These are phyloP conservation scores for Diarsia dahlii DNA, from an alignment of 2,888 invertebrate genomes.

Conservation along the genomic window DNA sequence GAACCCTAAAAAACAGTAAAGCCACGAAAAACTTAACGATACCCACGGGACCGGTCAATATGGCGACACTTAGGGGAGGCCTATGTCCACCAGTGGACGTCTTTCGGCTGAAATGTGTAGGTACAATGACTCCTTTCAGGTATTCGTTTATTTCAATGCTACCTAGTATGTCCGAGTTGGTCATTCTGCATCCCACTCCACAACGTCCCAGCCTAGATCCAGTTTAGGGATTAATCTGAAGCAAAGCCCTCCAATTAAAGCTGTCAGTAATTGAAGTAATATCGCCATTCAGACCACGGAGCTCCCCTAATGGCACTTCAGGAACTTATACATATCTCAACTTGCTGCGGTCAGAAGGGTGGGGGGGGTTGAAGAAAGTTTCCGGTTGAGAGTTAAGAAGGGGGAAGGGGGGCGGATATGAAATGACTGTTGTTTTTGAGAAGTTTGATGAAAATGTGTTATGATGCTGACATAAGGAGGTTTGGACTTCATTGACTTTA, in stretches of 20 bases:
- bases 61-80: no score
- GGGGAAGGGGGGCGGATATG: neutral
- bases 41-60: no score
- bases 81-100: no score
- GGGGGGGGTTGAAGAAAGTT: constrained; percentile 46
- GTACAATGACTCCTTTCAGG: neutral
- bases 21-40: no score
- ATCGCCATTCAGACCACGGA: constrained; percentile 60
- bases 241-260: constrained; percentile 57
- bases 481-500: neutral
- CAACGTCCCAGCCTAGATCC: constrained; percentile 14
- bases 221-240: constrained; percentile 55
- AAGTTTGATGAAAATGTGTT: constrained; percentile 11
- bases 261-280: constrained; percentile 58
- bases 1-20: no score
- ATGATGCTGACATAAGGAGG: neutral
- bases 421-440: constrained; percentile 23
- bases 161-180: neutral
- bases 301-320: constrained; percentile 60
- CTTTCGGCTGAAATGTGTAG: no score
- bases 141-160: neutral
- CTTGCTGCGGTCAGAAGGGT: constrained; percentile 15
- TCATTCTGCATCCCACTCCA: constrained; percentile 7
- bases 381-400: constrained; percentile 1
- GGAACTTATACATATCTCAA: constrained; percentile 58